Evolutionary conservation across 2,797 vertebrate species (phyloP).

Genomic region (Xenops minutus): DNA sequence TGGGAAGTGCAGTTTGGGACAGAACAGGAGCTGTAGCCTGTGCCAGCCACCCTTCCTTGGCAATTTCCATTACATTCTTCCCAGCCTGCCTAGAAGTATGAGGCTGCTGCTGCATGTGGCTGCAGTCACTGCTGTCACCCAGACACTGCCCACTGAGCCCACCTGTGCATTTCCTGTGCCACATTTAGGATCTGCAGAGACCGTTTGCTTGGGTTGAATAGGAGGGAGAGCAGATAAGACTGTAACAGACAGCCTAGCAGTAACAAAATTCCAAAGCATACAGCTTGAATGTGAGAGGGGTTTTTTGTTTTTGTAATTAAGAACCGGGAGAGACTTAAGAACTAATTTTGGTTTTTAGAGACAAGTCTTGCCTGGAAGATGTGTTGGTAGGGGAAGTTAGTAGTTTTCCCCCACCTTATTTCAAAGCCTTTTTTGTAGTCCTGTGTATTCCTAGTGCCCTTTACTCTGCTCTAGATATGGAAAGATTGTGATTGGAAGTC

Average conservation of each 20-base stretch:
- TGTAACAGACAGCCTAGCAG: no score
- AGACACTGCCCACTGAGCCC: background rate
- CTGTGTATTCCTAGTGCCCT: background rate
- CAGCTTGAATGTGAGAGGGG: background rate
- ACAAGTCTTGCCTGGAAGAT: background rate
- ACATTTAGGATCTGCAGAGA: background rate
- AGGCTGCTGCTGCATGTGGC: background rate
- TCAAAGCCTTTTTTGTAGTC: background rate
- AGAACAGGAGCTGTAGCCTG: background rate
- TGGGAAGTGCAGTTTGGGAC: background rate
- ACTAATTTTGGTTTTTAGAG: background rate
- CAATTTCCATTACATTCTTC: rapidly evolving
- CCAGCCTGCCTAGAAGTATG: background rate
- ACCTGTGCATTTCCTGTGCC: background rate
- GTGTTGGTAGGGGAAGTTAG: background rate
- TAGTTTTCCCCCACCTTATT: background rate
- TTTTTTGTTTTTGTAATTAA: background rate
- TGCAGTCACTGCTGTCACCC: background rate
- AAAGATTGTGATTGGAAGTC: background rate
- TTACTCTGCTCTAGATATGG: background rate
- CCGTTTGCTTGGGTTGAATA: background rate
- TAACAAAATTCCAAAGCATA: background rate
- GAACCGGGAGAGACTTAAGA: background rate
- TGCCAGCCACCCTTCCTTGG: background rate
- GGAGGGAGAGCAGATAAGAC: background rate